Evolutionary conservation across 1,140 invertebrate genomes (phyloP), one percentile per base, ranked within the genome.

Genomic region (Zophobas morio): DNA sequence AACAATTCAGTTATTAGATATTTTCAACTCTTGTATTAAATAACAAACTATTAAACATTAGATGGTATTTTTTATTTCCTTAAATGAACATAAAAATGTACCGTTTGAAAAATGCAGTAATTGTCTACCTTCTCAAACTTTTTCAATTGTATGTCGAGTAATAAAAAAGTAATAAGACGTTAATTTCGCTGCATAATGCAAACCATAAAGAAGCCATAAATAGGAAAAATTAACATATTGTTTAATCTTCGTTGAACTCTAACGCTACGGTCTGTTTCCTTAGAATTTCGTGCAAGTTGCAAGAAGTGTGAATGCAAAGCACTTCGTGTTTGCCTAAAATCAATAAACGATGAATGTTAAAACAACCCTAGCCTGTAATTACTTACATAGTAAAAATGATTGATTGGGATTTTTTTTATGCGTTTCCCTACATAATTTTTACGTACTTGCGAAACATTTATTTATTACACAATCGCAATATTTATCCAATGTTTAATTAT

Each of bases 341-440:
- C 57, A 63, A 63, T 63, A 51, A 4, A 39, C 36, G 32, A 63
- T 63, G 57, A 63, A 63, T 63, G 39, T 63, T 63, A 63, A 56
- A 63, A 34, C 57, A 63, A 36, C 39, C 34, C 35, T 39, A 39
- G 57, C 5, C 57, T 63, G 36, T 63, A 63, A 63, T 63, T 63
- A 63, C 35, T 63, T 63, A 8, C 57, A 63, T 63, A 36, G 8
- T 63, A 6, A 40, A 63, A 63, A 63, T 63, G 57, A 63, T 63
- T 63, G 57, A 63, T 63, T 32, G 57, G 39, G 57, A 63, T 63
- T 63, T 39, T 63, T 63, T 63, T 63, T 36, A 39, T 32, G 6
- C 8, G 35, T 63, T 63, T 32, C 36, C 57, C 34, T 6, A 37
- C 8, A 39, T 36, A 63, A 63, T 63, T 63, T 39, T n/a, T 34